Conservation (phyloP, 1,140 invertebrate genomes). For the Temnothorax nylanderi region DNA sequence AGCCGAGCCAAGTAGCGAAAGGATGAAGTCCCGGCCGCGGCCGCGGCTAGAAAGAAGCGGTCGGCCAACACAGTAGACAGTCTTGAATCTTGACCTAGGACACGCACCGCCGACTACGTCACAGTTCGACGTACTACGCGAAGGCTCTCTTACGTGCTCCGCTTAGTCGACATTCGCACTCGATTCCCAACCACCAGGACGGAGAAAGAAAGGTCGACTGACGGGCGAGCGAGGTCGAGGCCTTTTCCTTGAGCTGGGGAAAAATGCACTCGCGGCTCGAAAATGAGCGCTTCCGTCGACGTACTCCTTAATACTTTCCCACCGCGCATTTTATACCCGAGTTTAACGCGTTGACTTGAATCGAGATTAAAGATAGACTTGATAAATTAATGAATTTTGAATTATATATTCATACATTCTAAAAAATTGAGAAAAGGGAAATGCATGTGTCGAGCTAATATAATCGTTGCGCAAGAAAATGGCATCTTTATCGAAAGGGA, state of each 20-base stretch:
- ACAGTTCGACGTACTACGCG: slow-evolving; percentile 78
- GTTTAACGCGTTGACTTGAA: neutral
- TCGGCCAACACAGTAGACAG: slow-evolving; percentile 72
- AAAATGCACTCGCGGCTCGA: slow-evolving; percentile 50
- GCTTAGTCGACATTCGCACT: slow-evolving; percentile 67
- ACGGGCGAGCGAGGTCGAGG: slow-evolving; percentile 59
- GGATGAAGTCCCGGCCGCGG: slow-evolving; percentile 62
- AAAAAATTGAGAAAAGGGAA: neutral
- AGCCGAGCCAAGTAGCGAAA: slow-evolving; percentile 64
- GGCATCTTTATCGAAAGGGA: neutral
- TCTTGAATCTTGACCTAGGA: slow-evolving; percentile 84
- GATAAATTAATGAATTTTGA: neutral
- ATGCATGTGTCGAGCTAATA: neutral
- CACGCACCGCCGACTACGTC: slow-evolving; percentile 82
- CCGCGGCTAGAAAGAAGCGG: slow-evolving; percentile 70
- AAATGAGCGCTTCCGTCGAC: neutral
- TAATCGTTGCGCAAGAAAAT: slow-evolving; percentile 1
- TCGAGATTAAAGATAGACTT: neutral
- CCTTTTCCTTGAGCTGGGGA: slow-evolving; percentile 71
- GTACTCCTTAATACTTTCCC: neutral
- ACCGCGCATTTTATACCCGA: neutral
- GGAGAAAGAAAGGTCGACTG: slow-evolving; percentile 60
- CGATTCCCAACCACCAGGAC: slow-evolving; percentile 57
- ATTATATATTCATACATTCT: neutral
- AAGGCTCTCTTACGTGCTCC: slow-evolving; percentile 60